phyloP scores from a whole-genome alignment of 2,113 vertebrate species.

The Ariopsis seemanni region DNA sequence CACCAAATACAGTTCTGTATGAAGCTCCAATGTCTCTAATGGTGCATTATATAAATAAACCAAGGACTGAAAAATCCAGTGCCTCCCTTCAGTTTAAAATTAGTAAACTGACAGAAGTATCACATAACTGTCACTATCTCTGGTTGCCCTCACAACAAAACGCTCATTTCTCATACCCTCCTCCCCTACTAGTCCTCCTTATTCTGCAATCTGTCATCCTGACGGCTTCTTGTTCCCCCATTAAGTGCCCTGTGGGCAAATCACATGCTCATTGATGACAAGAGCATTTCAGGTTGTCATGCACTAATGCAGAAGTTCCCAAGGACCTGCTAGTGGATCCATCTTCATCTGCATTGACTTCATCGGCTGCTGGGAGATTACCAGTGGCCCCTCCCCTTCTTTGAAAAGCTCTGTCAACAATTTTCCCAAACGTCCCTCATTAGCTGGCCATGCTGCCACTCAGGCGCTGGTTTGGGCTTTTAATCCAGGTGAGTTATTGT shows the following conservation, averaged over 20 bases:
- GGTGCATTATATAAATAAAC: constrained; percentile 1
- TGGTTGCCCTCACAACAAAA: constrained; percentile 34
- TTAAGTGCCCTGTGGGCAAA: constrained; percentile 72
- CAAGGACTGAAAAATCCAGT: background rate
- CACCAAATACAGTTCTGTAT: background rate
- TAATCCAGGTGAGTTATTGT: constrained; percentile 83
- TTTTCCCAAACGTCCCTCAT: constrained; percentile 82
- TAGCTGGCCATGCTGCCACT: constrained; percentile 77
- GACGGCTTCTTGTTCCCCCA: constrained; percentile 57
- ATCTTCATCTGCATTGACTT: constrained; percentile 81
- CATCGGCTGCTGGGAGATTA: constrained; percentile 77
- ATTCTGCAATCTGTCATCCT: constrained; percentile 60
- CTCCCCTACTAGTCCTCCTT: constrained; percentile 42
- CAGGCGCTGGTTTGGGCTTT: constrained; percentile 68
- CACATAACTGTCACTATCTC: constrained; percentile 46
- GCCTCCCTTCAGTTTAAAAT: constrained; percentile 38
- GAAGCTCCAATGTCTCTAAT: constrained; percentile 1
- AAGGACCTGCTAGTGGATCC: constrained; percentile 74
- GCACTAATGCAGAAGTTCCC: constrained; percentile 80
- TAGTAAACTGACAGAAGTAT: constrained; percentile 54
- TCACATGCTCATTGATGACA: constrained; percentile 77
- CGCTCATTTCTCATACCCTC: constrained; percentile 49
- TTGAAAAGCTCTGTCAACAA: constrained; percentile 81
- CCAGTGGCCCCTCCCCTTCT: constrained; percentile 69
- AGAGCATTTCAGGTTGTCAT: constrained; percentile 82